Percentiles rank a stretch among this genome's conserved stretches.
phyloP scores from a whole-genome alignment of 1,140 invertebrate species.

The Paraescarpia echinospica region DNA sequence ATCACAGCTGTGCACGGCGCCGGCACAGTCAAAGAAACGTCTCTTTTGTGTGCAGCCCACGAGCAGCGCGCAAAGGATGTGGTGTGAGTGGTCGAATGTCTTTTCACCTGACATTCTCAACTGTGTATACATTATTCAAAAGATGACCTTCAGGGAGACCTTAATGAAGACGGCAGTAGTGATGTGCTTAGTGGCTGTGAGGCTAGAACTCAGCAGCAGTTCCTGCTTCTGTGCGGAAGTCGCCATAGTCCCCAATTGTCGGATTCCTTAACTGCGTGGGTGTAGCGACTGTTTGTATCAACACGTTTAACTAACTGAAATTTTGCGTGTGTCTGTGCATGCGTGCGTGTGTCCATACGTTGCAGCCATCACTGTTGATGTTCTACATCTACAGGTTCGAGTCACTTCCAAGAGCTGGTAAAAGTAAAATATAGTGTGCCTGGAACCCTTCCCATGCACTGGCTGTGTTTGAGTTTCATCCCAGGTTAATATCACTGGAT shows the following conservation, averaged over 20 bases:
- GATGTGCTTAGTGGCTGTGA: not conserved
- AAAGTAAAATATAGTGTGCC: too few relatives aligned
- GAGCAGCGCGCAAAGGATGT: not conserved
- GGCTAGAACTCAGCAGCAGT: not conserved
- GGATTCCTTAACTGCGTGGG: not conserved
- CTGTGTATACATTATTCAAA: not conserved
- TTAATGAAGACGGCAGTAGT: not conserved
- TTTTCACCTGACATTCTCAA: not conserved
- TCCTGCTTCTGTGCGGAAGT: not conserved
- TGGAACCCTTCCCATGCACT: too few relatives aligned
- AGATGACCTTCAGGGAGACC: not conserved
- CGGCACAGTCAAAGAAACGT: not conserved
- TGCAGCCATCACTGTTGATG: too few relatives aligned
- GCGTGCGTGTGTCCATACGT: too few relatives aligned
- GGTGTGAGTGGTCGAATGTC: not conserved
- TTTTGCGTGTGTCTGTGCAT: too few relatives aligned
- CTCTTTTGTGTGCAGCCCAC: not conserved
- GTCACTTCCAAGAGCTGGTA: too few relatives aligned
- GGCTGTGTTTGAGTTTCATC: not conserved
- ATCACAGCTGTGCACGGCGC: not conserved
- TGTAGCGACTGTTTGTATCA: not conserved
- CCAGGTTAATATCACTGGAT: too few relatives aligned
- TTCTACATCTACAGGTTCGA: too few relatives aligned
- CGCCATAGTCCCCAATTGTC: not conserved
- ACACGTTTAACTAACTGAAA: not conserved